phyloP scores from a whole-genome alignment of 2,888 invertebrate genomes.

The Embidobia sp. region DNA sequence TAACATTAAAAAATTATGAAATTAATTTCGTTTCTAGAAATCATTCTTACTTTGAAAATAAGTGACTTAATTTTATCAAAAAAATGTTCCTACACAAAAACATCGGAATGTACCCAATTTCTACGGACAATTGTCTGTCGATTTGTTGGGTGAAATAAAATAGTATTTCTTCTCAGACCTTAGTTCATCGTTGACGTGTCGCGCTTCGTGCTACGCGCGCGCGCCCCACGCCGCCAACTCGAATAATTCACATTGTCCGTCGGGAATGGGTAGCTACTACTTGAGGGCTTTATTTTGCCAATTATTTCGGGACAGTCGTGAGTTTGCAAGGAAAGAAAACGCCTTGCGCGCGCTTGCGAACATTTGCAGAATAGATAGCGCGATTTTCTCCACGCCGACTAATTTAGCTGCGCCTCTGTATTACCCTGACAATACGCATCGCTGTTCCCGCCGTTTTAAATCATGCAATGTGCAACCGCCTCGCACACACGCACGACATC shows the following conservation, averaged over 20 bases:
- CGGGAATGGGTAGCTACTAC: slow-evolving; percentile 76
- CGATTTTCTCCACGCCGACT: slow-evolving; percentile 78
- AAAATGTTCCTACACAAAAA: background rate
- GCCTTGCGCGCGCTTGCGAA: slow-evolving; percentile 68
- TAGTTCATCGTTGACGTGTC: slow-evolving; percentile 51
- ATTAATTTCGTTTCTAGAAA: too few species aligned
- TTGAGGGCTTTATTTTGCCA: slow-evolving; percentile 80
- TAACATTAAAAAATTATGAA: too few species aligned
- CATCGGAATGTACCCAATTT: background rate
- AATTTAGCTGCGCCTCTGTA: slow-evolving; percentile 72
- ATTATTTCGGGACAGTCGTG: slow-evolving; percentile 79
- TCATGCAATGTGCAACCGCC: slow-evolving; percentile 58
- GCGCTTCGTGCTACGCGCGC: slow-evolving; percentile 51
- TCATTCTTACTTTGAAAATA: too few species aligned
- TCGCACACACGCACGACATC: slow-evolving; percentile 44
- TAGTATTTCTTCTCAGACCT: slow-evolving; percentile 28
- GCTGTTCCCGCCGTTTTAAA: slow-evolving; percentile 64
- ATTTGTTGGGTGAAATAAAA: slow-evolving; percentile 25
- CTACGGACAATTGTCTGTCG: slow-evolving; percentile 16
- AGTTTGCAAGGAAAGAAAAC: slow-evolving; percentile 79
- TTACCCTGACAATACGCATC: slow-evolving; percentile 59
- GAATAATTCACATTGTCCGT: slow-evolving; percentile 82
- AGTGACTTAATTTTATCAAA: too few species aligned
- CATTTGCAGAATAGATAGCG: slow-evolving; percentile 78
- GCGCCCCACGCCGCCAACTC: slow-evolving; percentile 78